Base-by-base conservation (phyloP, 2,888 invertebrate genomes). In the Lobophora halterata region DNA sequence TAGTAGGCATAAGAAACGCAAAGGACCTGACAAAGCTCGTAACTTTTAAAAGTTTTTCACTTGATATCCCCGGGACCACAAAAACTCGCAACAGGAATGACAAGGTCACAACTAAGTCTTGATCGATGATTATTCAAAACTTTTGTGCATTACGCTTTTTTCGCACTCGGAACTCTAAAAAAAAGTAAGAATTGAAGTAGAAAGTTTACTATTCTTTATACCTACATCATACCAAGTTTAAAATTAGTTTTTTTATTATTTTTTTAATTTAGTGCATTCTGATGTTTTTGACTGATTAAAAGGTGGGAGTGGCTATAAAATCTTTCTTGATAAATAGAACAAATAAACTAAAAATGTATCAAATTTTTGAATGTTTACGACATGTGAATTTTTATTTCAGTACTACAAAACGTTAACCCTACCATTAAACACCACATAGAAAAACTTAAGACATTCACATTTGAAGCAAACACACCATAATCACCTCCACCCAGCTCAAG, bases 41-140 rank as follows among this genome's bases (percentile, higher is more conserved):
- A 44, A 49, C 38, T 46, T 44, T 44, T 41, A 9, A 44, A 50
- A 46, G 44, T 50, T 50, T 49, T 46, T 50, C 49, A 51, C 47
- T 51, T 40, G 37, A 38, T 39, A 32, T 41, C 50, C 24, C 35
- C n/a, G 12, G 39, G 9, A 25, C 33, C 45, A 50, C 49, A 49
- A 46, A 47, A 32, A 39, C 24, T 26, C 25, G 27, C 29, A 56
- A 61, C 56, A 46, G 6, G 17, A 49, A 45, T 50, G 48, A 55
- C 23, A 7, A 57, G n/a, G 14, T 5, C 2, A 17, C n/a, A n/a
- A 6, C 5, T 14, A 5, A 5, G 14, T 5, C 17, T 6, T n/a
- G n/a, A n/a, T n/a, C n/a, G n/a, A n/a, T n/a, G n/a, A 17, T n/a
- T 6, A 17, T 17, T 17, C n/a, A 5, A 17, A 17, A 17, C 3